Evolutionary conservation across 2,888 invertebrate species (phyloP).

Genomic region (Mechanitis messenoides): DNA sequence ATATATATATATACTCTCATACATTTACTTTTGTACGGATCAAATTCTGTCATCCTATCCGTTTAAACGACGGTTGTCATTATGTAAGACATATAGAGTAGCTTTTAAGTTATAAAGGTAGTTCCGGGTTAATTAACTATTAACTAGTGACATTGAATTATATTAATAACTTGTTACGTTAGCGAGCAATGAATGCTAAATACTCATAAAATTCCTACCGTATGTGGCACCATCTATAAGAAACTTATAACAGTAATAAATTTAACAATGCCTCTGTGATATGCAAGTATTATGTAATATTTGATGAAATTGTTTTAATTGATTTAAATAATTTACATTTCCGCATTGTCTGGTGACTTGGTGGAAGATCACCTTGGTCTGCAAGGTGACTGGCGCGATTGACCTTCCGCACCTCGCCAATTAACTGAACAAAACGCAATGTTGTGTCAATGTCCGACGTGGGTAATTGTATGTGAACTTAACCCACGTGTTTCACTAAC

Average conservation of each 20-base stretch:
- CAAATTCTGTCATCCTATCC: no score
- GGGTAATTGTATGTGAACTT: slow-evolving; percentile 17
- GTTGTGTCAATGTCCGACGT: slow-evolving; percentile 30
- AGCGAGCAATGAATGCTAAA: slow-evolving; percentile 2
- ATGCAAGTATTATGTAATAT: slow-evolving; percentile 12
- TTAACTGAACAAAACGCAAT: slow-evolving; percentile 28
- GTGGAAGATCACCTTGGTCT: slow-evolving; percentile 27
- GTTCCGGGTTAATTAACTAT: slow-evolving; percentile 18
- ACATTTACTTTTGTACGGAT: no score
- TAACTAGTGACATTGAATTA: slow-evolving; percentile 18
- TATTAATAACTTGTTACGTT: slow-evolving; percentile 12
- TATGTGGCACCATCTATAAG: no score
- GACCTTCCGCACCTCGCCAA: slow-evolving; percentile 30
- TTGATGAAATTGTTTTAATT: slow-evolving; percentile 19
- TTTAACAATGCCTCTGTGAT: no score
- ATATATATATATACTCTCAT: no score
- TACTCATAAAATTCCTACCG: slow-evolving; percentile 3
- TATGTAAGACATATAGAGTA: no score
- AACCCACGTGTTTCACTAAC: slow-evolving; percentile 13
- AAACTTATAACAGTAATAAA: no score
- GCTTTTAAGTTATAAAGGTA: slow-evolving; percentile 13
- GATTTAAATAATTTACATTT: slow-evolving; percentile 22
- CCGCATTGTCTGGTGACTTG: slow-evolving; percentile 22
- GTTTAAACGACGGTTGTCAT: no score
- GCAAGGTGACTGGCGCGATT: slow-evolving; percentile 27